These are phyloP conservation scores for Pammene fasciana DNA, from an alignment of 2,888 invertebrate genomes.

Conservation along the genomic window DNA sequence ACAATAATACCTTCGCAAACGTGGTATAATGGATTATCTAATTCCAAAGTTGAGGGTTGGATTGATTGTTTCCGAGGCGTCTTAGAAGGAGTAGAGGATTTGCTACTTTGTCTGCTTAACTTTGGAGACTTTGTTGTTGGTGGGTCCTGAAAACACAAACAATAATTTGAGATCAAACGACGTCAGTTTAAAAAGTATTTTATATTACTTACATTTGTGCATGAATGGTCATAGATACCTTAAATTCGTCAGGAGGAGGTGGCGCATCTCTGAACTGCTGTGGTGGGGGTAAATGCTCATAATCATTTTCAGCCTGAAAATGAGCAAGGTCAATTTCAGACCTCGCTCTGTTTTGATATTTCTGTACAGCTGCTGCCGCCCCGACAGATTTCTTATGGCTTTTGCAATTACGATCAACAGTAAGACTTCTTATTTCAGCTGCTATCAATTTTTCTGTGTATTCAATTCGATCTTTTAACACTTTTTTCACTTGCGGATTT, in stretches of 20 bases:
- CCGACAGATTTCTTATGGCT: conserved; percentile 65
- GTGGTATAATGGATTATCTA: conserved; percentile 91
- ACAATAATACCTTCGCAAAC: conserved; percentile 86
- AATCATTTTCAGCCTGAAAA: conserved; percentile 83
- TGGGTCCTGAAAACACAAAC: conserved; percentile 66
- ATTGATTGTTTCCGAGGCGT: conserved; percentile 64
- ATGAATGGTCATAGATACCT: conserved; percentile 56
- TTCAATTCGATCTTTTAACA: conserved; percentile 76
- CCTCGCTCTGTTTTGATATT: conserved; percentile 80
- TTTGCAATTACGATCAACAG: conserved; percentile 72
- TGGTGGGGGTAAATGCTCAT: conserved; percentile 91
- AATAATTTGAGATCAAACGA: neutral
- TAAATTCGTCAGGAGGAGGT: conserved; percentile 89
- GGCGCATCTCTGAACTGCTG: conserved; percentile 93
- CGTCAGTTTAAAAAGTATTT: too few species aligned
- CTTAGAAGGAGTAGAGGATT: conserved; percentile 76
- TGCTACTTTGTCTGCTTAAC: conserved; percentile 74
- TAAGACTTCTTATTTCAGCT: conserved; percentile 75
- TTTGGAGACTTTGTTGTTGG: conserved; percentile 72
- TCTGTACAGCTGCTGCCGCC: conserved; percentile 60
- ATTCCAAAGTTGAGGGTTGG: conserved; percentile 70
- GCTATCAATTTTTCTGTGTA: conserved; percentile 79
- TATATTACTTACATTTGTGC: neutral
- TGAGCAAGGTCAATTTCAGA: conserved; percentile 84
- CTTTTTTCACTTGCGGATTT: conserved; percentile 61